phyloP scores from a whole-genome alignment of 2,113 vertebrate species.

The Anarrhichthys ocellatus region DNA sequence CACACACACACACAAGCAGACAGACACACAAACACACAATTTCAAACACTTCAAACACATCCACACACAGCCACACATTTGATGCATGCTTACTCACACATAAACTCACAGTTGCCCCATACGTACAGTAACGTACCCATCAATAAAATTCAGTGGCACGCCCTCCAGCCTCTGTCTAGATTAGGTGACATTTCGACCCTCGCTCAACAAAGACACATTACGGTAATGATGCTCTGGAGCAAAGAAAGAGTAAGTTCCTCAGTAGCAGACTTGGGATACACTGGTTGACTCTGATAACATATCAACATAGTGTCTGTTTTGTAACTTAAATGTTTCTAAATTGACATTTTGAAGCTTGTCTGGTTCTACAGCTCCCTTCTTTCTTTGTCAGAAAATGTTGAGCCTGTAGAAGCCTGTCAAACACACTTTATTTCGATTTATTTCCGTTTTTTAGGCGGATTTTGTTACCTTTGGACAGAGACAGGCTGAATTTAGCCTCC shows the following conservation, averaged over 20 bases:
- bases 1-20: slow-evolving; percentile 48
- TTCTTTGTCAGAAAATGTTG: not conserved
- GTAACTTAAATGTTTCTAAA: not conserved
- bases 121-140: not conserved
- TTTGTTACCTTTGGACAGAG: not conserved
- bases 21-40: slow-evolving; percentile 46
- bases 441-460: not conserved
- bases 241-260: not conserved
- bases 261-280: not conserved
- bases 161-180: slow-evolving; percentile 28
- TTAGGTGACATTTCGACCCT: slow-evolving; percentile 14
- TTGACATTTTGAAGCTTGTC: not conserved
- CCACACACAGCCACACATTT: slow-evolving; percentile 13
- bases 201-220: not conserved
- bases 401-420: not conserved
- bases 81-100: slow-evolving; percentile 22
- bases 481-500: not conserved
- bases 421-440: not conserved
- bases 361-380: not conserved
- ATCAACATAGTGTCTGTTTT: not conserved
- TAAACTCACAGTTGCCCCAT: not conserved
- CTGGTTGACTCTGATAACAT: not conserved
- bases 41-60: slow-evolving; percentile 65
- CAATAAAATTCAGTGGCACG: slow-evolving; percentile 15
- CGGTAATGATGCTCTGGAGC: not conserved